Evolutionary conservation across 37 sponge, comb jelly and placozoan species (phyloP).

Genomic region (Beroe ovata): DNA sequence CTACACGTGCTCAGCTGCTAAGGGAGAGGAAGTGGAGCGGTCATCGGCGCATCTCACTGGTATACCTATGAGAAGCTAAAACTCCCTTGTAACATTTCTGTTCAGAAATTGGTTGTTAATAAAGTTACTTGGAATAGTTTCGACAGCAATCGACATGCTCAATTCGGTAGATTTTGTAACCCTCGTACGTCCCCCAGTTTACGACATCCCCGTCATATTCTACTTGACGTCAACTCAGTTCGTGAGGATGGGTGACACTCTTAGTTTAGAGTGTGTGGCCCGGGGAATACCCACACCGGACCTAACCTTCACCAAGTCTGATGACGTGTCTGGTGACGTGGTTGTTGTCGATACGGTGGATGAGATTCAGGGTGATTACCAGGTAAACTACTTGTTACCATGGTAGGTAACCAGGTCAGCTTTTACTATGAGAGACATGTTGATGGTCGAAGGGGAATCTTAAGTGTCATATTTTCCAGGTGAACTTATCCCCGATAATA

Average conservation of each 20-base stretch:
- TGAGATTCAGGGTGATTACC: neutral
- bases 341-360: neutral
- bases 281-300: slow-evolving; percentile 11
- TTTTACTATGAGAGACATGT: too few relatives aligned
- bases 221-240: neutral
- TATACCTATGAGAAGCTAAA: too few relatives aligned
- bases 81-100: too few relatives aligned
- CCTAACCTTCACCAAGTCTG: neutral
- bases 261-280: slow-evolving; percentile 39
- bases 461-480: too few relatives aligned
- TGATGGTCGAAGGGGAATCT: too few relatives aligned
- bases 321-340: neutral
- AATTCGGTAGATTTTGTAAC: too few relatives aligned
- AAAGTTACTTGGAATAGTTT: too few relatives aligned
- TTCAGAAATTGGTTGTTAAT: too few relatives aligned
- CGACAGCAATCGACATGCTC: too few relatives aligned
- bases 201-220: slow-evolving; percentile 42
- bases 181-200: too few relatives aligned
- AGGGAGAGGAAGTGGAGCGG: neutral
- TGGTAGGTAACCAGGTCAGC: too few relatives aligned
- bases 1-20: slow-evolving; percentile 19
- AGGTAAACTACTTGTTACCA: too few relatives aligned
- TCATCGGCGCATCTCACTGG: slow-evolving; percentile 1
- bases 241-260: slow-evolving; percentile 29
- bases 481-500: neutral